Base-by-base conservation (phyloP, 2,797 vertebrate species). In the Cirrhinus mrigala region DNA sequence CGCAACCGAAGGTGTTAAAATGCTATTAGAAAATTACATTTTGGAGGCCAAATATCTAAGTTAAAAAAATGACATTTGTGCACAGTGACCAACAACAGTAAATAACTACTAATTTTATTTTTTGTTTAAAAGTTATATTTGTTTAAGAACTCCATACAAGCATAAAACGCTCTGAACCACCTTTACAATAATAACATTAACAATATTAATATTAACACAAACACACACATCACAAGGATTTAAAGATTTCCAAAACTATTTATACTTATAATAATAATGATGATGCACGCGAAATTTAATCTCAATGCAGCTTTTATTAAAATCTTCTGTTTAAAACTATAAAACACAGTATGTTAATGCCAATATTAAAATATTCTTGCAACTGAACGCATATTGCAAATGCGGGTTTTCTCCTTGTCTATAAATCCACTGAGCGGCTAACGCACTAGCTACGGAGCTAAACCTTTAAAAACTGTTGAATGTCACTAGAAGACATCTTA, bases 391-490 rank as follows among this genome's bases (percentile, higher is more conserved):
- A 48, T 79, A 5, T 10, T 4, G 27, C 52, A 52, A 12, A 24
- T 27, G 50, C 60, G 12, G 5, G 58, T 73, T 15, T 62, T 8
- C 2, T 60, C 0, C 29, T 8, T 44, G n/a, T 71, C 6, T 4
- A 10, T 46, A 37, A 50, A 74, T 60, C 22, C 33, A 56, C 4
- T 16, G 18, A 46, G 5, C 20, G 7, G 48, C 60, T 69, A 44
- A 69, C 64, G 74, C 50, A 69, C 22, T 84, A 84, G 74, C 82
- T 62, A 22, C 46, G 0, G 52, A 27, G 82, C 73, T 77, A 77
- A 68, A 9, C n/a, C 50, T 44, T 29, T n/a, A 84, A 54, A 84
- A 68, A 58, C 74, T 15, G 22, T 66, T 83, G 3, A 75, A 83
- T 20, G 18, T n/a, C 54, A 27, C 22, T 27, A 6, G 15, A 24